A percentile compares a stretch with the other conserved stretches of the same genome.
These are phyloP conservation scores for Pseudomyrmex pallidus DNA, from an alignment of 1,140 invertebrate genomes.

Conservation along the genomic window DNA sequence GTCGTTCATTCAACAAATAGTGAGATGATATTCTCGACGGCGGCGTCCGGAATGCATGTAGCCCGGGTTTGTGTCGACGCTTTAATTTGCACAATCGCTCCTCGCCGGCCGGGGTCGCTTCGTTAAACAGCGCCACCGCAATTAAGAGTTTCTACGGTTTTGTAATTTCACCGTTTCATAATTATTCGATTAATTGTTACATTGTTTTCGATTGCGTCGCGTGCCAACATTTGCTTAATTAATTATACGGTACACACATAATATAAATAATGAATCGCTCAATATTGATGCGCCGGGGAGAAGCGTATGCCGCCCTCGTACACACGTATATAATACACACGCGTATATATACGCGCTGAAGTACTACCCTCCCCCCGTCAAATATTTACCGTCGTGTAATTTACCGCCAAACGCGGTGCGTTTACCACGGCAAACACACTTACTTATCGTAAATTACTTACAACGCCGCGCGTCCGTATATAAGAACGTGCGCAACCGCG, in stretches of 20 bases:
- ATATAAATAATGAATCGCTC: conserved; percentile 66
- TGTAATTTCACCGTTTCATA: conserved; percentile 15
- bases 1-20: conserved; percentile 35
- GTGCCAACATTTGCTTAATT: conserved; percentile 55
- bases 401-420: conserved; percentile 43
- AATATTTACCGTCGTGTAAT: conserved; percentile 56
- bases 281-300: conserved; percentile 61
- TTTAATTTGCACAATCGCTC: background rate
- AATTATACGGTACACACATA: conserved; percentile 54
- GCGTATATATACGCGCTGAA: background rate
- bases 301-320: background rate
- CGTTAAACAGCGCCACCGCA: background rate
- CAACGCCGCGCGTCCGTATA: conserved; percentile 18
- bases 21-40: background rate
- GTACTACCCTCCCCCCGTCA: conserved; percentile 23
- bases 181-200: conserved; percentile 52
- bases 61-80: background rate
- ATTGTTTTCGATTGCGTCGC: conserved; percentile 50
- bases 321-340: too few species aligned
- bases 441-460: conserved; percentile 55
- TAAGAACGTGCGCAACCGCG: conserved; percentile 27
- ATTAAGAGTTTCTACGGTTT: conserved; percentile 3
- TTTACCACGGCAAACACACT: conserved; percentile 31
- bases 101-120: background rate
- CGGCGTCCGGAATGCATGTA: background rate